Conservation (phyloP, 2,888 invertebrate species). For the Lycaena phlaeas region DNA sequence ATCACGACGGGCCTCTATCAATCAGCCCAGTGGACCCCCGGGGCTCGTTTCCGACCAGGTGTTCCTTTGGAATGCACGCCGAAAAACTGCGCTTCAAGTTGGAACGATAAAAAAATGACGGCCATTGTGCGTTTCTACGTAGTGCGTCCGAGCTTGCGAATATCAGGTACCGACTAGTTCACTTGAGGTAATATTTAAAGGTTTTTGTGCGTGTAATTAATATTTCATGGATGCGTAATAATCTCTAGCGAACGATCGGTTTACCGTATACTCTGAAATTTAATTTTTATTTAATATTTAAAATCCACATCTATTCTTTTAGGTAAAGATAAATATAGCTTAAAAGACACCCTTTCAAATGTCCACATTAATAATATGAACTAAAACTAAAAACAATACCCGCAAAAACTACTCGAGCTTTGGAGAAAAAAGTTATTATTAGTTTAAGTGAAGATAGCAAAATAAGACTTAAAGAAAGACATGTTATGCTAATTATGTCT, state of each 20-base stretch:
- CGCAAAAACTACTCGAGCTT: too few species aligned
- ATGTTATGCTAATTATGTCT: too few species aligned
- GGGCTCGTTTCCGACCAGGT: conserved; percentile 71
- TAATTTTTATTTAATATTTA: too few species aligned
- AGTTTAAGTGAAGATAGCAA: too few species aligned
- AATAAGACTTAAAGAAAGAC: too few species aligned
- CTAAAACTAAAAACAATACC: too few species aligned
- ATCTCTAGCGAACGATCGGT: neutral
- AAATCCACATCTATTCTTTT: too few species aligned
- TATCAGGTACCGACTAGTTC: conserved; percentile 45
- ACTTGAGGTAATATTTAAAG: conserved; percentile 6
- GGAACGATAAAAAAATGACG: conserved; percentile 49
- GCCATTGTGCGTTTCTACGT: conserved; percentile 63
- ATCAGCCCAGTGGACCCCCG: conserved; percentile 60
- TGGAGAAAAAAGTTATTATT: too few species aligned
- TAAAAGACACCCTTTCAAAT: too few species aligned
- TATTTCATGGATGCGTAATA: conserved; percentile 3
- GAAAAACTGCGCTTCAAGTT: conserved; percentile 61
- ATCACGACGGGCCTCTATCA: conserved; percentile 61
- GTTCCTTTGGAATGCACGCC: conserved; percentile 66
- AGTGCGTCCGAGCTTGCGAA: conserved; percentile 37
- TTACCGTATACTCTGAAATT: too few species aligned
- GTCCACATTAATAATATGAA: too few species aligned
- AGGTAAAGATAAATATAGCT: too few species aligned
- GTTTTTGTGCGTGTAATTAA: conserved; percentile 1